Evolutionary conservation across 2,797 vertebrate genomes (phyloP).

Genomic region (Manis crassicaudata): DNA sequence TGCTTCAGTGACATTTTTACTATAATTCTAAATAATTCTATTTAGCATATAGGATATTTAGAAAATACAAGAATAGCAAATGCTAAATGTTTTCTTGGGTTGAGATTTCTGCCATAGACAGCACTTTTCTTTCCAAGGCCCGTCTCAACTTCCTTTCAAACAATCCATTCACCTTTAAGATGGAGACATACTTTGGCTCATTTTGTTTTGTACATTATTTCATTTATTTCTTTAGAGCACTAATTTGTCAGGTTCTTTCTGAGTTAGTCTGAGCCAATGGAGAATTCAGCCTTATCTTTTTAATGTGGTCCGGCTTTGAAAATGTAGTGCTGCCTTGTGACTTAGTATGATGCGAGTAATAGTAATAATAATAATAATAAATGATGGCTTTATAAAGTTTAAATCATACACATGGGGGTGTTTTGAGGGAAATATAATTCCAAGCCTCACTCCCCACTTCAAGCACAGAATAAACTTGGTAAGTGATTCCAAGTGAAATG

Average conservation of each 20-base stretch:
- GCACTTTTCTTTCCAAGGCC: neutral
- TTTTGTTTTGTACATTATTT: neutral
- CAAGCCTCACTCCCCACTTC: no score
- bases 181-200: neutral
- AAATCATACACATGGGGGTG: neutral
- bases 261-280: neutral
- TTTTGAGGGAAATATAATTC: constrained; percentile 11
- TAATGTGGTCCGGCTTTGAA: constrained; percentile 4
- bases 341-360: neutral
- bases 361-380: neutral
- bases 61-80: neutral
- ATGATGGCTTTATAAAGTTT: neutral
- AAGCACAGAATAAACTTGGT: neutral
- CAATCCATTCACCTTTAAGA: neutral
- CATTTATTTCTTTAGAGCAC: neutral
- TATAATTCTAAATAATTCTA: neutral
- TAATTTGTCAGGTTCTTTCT: neutral
- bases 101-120: neutral
- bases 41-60: neutral
- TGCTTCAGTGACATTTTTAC: constrained; percentile 1
- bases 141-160: neutral
- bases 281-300: neutral
- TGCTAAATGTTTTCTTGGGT: neutral
- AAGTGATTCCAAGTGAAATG: neutral
- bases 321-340: neutral